Evolutionary conservation across 2,797 vertebrate species (phyloP), one percentile per base, ranked within the genome.

Genomic region (Oreochromis mossambicus): DNA sequence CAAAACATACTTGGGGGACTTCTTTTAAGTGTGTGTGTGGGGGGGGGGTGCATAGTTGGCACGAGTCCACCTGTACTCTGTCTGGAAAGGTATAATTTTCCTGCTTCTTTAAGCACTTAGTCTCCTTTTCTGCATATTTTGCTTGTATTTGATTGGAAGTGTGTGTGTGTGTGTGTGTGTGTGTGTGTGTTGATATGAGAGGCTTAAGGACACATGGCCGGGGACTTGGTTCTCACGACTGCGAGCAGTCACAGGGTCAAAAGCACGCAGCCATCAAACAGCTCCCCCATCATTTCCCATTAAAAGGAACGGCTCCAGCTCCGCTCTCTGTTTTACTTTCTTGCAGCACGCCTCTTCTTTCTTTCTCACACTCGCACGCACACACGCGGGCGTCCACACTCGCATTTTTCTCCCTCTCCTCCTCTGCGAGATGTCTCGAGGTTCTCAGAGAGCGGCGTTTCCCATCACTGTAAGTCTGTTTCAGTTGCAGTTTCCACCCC

Each of bases 1-100:
- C 92, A 94, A 95, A 95, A 95, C 93, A 95, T 94, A 92, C 91
- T 94, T 88, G 89, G 87, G 66, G 11, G 83, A 90, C 92, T 94
- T 95, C 94, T 94, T 94, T 94, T 90, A 88, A 88, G 92, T 75
- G 50, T 82, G 79, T 43, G 50, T 34, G 52, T 73, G 52, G 55
- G 79, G 78, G 80, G 87, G 83, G 88, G 88, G 85, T 86, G 88
- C 90, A 95, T 93, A 95, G 55, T 95, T 96, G 95, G 95, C 93
- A 54, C 9, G 0, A 8, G 46, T 92, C 93, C 94, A 95, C 80
- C 83, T 91, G 83, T 85, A 83, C 89, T 88, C 76, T 90, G 89
- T 88, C 70, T 90, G 89, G 91, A 91, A 93, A 93, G 81, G 92
- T 95, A 88, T 92, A 9, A 90, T 89, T 89, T 82, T 61, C 78